phyloP scores from a whole-genome alignment of 2,888 invertebrate genomes.

The Napeogenes sylphis region DNA sequence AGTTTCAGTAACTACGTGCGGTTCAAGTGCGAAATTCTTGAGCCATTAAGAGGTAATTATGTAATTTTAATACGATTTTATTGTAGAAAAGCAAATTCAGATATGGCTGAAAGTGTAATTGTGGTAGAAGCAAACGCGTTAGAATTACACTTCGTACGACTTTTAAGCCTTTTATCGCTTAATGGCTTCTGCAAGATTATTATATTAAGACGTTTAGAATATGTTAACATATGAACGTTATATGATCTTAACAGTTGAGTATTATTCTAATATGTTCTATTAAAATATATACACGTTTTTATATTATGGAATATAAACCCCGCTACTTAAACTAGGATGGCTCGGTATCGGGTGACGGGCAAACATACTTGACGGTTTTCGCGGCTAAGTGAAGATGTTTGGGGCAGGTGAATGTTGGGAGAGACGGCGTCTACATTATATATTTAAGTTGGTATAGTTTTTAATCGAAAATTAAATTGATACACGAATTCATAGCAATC shows the following conservation, averaged over 20 bases:
- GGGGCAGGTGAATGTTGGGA: background rate
- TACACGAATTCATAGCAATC: background rate
- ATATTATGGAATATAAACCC: background rate
- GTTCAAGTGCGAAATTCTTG: background rate
- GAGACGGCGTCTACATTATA: slow-evolving; percentile 14
- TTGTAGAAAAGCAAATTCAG: slow-evolving; percentile 9
- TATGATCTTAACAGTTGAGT: background rate
- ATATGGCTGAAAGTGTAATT: slow-evolving; percentile 13
- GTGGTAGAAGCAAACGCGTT: slow-evolving; percentile 13
- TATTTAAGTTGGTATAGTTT: slow-evolving; percentile 20
- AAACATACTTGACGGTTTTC: slow-evolving; percentile 1
- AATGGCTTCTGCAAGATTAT: slow-evolving; percentile 18
- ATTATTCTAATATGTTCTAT: too few relatives aligned
- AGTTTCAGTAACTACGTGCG: background rate
- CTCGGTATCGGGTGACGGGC: slow-evolving; percentile 1
- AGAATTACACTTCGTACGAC: slow-evolving; percentile 15
- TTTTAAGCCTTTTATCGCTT: slow-evolving; percentile 20
- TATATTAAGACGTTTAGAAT: slow-evolving; percentile 18
- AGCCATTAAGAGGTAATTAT: slow-evolving; percentile 3
- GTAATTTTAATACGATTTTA: slow-evolving; percentile 5
- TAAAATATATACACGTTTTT: background rate
- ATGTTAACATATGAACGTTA: slow-evolving; percentile 17
- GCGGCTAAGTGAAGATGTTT: slow-evolving; percentile 3
- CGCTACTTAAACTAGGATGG: background rate
- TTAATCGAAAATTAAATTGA: slow-evolving; percentile 1